Base-by-base conservation (phyloP, 2,888 invertebrate species). In the Calameuta pallipes region DNA sequence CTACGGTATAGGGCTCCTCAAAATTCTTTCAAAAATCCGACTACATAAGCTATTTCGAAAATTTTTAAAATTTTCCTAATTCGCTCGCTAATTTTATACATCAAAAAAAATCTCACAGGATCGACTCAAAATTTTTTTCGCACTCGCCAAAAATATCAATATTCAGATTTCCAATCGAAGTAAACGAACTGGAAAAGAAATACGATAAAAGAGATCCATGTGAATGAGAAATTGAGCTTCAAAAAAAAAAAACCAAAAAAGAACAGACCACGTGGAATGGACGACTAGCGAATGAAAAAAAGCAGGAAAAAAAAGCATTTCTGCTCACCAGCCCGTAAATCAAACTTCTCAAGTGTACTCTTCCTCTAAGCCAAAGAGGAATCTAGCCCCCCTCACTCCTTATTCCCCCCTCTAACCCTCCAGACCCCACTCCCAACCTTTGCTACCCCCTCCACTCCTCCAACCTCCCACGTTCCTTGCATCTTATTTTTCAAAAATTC, bases 281-380 rank as follows among this genome's bases (percentile, higher is more conserved):
- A 0, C 56, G 56, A 9, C 56, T 23, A 56, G 23, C 56, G 23
- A 56, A 56, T 56, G 23, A 56, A 73, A 69, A 74, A 74, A 15
- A 73, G 56, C 15, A 69, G 11, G 71, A 73, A 74, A 68, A 80
- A 76, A 78, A 80, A 75, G 56, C 36, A 77, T 79, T 80, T 71
- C 70, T 73, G 81, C 35, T 79, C 80, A 74, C 75, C 69, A 78
- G 68, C 77, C 77, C 80, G 80, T 77, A 80, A 80, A 76, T 81
- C 77, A 78, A 80, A 81, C 80, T 81, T 79, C 76, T 78, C 80
- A 75, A 81, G 80, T 79, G 79, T 81, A 80, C 77, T 81, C 76
- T 78, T 80, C 74, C 75, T 79, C 70, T 13, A 75, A 75, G 69
- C 68, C 68, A 75, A 80, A 78, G 76, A 41, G 41, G 78, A 73